Base-by-base conservation (phyloP, 2,888 invertebrate genomes). In the Perithous albicinctus region DNA sequence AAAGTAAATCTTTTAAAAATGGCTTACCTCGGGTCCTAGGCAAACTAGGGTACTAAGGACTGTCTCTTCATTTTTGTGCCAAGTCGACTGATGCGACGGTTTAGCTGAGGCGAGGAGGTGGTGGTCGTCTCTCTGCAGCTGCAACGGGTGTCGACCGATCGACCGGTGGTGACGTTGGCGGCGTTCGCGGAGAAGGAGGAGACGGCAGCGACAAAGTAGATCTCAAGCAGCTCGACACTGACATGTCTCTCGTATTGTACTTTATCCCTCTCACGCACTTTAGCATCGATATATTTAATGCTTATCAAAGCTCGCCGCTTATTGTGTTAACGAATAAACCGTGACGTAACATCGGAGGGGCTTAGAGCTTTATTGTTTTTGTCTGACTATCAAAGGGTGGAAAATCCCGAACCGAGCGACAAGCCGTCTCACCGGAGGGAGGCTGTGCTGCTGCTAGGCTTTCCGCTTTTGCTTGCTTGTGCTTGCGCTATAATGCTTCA, bases 101-200 rank as follows among this genome's bases (percentile, higher is more conserved):
- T 78, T 32, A 15, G 46, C 32, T n/a, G 32, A 64, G 56, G 80
- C 77, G 76, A 81, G 73, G 77, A 23, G 67, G 78, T 79, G 74
- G 67, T 46, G 74, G n/a, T n/a, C n/a, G 79, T 51, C 67, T 63
- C 72, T 70, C 56, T 67, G 75, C 75, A 67, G 75, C 59, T 76
- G 75, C 75, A 67, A 67, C 75, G 80, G 80, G 72, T 94, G 93
- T 94, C 94, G 93, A 94, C 79, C 73, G 67, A 74, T 73, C 73
- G 79, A 79, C 74, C 79, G 67, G 93, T 93, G 73, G 63, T 64
- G 66, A 63, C 74, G 81, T 59, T 63, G 69, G 64, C 67, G 69
- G 46, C 59, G 48, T 23, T 73, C 26, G 73, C 38, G 32, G 43
- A 38, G 70, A 23, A 41, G 63, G 29, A 15, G 54, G 70, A 6